Evolutionary conservation across 2,113 vertebrate species (phyloP), one percentile per base, ranked within the genome.

Genomic region (Motacilla alba): DNA sequence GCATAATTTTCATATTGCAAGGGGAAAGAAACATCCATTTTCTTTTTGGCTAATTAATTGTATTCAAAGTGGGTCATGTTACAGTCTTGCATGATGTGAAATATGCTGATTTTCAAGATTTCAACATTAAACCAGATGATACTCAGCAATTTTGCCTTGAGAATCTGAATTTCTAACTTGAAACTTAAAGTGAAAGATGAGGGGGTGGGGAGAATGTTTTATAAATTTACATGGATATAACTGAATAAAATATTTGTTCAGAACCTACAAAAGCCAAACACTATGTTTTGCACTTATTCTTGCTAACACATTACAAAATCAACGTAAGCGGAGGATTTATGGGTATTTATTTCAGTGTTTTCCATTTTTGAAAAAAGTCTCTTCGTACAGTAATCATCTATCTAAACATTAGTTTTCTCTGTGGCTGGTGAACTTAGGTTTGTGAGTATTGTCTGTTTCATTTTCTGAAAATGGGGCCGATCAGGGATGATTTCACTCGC

Each of bases 81-180:
- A 66, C 11, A 22, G 68, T 73, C 93, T 83, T 83, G 23, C 52
- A 66, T 88, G 8, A 62, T 50, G 15, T 66, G 41, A 83, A 95
- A 93, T 69, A 94, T 41, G 49, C 22, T 90, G 33, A 75, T 93
- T 89, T 78, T 91, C 31, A 89, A 87, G 53, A 69, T 89, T 94
- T 95, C 41, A 53, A 23, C 33, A 50, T 44, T 86, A 85, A 87
- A 74, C 5, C 44, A 73, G 41, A 44, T 81, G 70, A 60, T 49
- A 85, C 18, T 89, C 63, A 94, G 52, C 44, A 87, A 41, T 88
- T 93, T 95, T 94, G 2, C 47, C 73, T 81, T 81, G 37, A 86
- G 17, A 60, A 28, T 41, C 8, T 43, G 23, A 24, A 10, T 64
- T 87, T 69, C 79, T 69, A 72, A 91, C 44, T 11, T 80, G 59